Conservation (phyloP, 2,888 invertebrate species). For the Scelioninae gen. 2 region DNA sequence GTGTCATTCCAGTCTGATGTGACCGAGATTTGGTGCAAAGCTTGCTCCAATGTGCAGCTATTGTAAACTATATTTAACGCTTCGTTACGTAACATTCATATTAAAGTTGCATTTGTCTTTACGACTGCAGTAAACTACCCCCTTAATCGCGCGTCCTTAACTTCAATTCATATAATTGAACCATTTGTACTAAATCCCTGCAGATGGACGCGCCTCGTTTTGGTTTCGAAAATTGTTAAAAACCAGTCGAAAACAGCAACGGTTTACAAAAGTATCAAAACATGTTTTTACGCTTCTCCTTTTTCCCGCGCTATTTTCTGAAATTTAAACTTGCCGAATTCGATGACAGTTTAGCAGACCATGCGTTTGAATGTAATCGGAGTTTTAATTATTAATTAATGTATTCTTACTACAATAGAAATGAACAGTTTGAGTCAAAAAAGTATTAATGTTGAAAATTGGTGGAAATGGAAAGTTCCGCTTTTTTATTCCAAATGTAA, state of each 20-base stretch:
- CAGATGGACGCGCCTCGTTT: slow-evolving; percentile 26
- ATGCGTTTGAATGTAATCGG: too few relatives aligned
- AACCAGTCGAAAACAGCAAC: slow-evolving; percentile 22
- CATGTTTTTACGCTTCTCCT: too few relatives aligned
- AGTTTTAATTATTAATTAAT: too few relatives aligned
- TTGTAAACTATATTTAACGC: slow-evolving; percentile 41
- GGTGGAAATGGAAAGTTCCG: too few relatives aligned
- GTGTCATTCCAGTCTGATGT: slow-evolving; percentile 29
- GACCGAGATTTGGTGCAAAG: slow-evolving; percentile 33
- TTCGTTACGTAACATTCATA: slow-evolving; percentile 44
- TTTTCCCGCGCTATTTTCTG: too few relatives aligned
- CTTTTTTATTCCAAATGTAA: too few relatives aligned
- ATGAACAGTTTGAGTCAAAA: too few relatives aligned
- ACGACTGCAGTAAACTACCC: slow-evolving; percentile 42
- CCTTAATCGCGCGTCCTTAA: slow-evolving; percentile 49
- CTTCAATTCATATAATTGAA: slow-evolving; percentile 51
- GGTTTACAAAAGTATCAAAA: slow-evolving; percentile 37
- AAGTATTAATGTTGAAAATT: too few relatives aligned
- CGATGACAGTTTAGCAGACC: too few relatives aligned
- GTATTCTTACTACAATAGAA: too few relatives aligned
- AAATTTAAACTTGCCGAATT: too few relatives aligned
- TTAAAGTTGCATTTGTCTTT: slow-evolving; percentile 53
- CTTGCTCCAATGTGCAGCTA: slow-evolving; percentile 21
- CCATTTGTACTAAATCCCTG: slow-evolving; percentile 45
- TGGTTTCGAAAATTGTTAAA: slow-evolving; percentile 31